Evolutionary conservation across 2,113 vertebrate species (phyloP).

Genomic region (Vulpes lagopus): DNA sequence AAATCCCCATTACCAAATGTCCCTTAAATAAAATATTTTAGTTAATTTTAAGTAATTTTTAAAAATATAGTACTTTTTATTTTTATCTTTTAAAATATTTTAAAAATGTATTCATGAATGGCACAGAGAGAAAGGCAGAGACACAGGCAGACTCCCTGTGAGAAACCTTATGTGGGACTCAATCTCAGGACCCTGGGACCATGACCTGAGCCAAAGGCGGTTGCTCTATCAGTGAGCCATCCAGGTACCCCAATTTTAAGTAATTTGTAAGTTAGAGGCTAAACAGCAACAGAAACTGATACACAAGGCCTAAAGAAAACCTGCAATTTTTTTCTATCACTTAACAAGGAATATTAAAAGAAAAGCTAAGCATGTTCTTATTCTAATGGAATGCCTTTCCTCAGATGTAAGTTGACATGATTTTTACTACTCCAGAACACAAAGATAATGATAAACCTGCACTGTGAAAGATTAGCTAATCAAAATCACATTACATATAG

Average conservation of each 20-base stretch:
- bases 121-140: no score
- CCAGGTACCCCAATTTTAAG: neutral
- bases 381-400: conserved; percentile 15
- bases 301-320: neutral
- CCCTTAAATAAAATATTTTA: neutral
- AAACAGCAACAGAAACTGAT: neutral
- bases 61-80: neutral
- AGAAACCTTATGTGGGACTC: no score
- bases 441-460: neutral
- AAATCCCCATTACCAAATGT: neutral
- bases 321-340: neutral
- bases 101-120: no score
- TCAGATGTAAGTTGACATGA: neutral
- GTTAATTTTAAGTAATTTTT: conserved; percentile 19
- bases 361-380: neutral
- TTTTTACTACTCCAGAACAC: neutral
- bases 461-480: neutral
- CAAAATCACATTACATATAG: conserved; percentile 15
- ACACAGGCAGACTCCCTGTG: no score
- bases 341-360: neutral
- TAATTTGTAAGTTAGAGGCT: conserved; percentile 29
- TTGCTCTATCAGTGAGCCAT: no score
- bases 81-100: no score
- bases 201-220: no score
- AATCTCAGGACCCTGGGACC: no score